These are phyloP conservation scores for Drosophila mimetica DNA, from an alignment of 2,888 invertebrate species.

Conservation along the genomic window DNA sequence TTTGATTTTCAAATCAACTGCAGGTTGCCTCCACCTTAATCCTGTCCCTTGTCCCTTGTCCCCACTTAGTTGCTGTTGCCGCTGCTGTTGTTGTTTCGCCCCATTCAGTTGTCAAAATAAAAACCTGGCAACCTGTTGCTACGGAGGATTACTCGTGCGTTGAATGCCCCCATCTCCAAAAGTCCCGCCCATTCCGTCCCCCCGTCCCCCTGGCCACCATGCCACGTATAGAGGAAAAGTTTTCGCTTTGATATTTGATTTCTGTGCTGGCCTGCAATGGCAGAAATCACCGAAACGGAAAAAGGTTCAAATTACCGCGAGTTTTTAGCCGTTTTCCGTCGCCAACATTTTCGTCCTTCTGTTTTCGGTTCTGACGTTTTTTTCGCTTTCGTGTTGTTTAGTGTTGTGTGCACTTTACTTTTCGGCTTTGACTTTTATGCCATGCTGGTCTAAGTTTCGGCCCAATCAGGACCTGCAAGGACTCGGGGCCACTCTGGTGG, in stretches of 20 bases:
- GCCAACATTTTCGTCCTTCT: constrained; percentile 32
- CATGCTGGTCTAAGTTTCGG: constrained; percentile 30
- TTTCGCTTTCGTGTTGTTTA: constrained; percentile 28
- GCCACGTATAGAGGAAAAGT: constrained; percentile 26
- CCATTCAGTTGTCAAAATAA: constrained; percentile 64
- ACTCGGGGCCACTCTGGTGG: constrained; percentile 17
- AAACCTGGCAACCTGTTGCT: constrained; percentile 73
- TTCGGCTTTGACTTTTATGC: constrained; percentile 58
- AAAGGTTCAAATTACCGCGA: constrained; percentile 79
- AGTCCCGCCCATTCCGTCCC: neutral
- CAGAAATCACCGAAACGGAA: constrained; percentile 70
- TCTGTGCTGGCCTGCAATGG: constrained; percentile 45
- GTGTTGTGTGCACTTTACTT: constrained; percentile 58
- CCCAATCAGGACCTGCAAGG: constrained; percentile 20
- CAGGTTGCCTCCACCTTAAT: constrained; percentile 47
- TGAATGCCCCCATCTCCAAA: constrained; percentile 26
- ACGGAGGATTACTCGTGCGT: constrained; percentile 65
- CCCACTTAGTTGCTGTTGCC: constrained; percentile 23
- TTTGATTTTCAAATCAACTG: constrained; percentile 74
- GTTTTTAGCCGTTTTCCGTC: constrained; percentile 49
- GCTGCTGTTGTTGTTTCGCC: constrained; percentile 27
- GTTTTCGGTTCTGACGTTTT: constrained; percentile 35
- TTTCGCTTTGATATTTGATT: constrained; percentile 75
- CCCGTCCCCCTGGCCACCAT: neutral
- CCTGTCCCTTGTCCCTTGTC: constrained; percentile 30